phyloP scores from a whole-genome alignment of 1,140 invertebrate genomes.

The Cecropterus lyciades region DNA sequence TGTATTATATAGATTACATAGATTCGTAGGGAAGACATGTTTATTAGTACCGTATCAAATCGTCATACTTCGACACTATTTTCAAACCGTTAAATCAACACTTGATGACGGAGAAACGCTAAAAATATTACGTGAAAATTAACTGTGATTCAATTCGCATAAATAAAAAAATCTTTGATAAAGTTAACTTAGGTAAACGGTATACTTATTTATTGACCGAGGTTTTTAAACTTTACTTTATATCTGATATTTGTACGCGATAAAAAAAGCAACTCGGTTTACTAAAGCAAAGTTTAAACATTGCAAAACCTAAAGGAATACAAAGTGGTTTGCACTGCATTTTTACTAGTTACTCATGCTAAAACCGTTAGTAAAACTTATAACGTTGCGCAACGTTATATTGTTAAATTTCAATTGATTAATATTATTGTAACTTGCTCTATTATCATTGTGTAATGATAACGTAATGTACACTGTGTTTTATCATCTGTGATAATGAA shows the following conservation, averaged over 20 bases:
- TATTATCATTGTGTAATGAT: not conserved
- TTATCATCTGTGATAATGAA: not conserved
- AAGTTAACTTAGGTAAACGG: too few species aligned
- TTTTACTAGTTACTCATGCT: too few species aligned
- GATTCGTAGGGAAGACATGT: too few species aligned
- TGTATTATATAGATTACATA: too few species aligned
- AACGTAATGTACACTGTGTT: not conserved
- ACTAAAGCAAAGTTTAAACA: not conserved
- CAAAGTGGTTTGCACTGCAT: not conserved
- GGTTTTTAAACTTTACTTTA: not conserved
- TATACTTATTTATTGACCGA: not conserved
- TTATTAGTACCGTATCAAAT: too few species aligned
- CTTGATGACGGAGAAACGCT: not conserved
- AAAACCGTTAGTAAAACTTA: not conserved
- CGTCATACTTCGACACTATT: too few species aligned
- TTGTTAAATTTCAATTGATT: conserved; percentile 4
- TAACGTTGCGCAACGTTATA: not conserved
- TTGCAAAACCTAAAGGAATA: not conserved
- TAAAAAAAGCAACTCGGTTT: not conserved
- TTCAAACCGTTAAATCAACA: too few species aligned
- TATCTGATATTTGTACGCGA: not conserved
- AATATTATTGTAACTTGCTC: not conserved
- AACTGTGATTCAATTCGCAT: too few species aligned
- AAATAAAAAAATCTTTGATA: too few species aligned
- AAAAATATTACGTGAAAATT: too few species aligned